These are phyloP conservation scores for Catocala fraxini DNA, from an alignment of 2,888 invertebrate species.

Conservation along the genomic window DNA sequence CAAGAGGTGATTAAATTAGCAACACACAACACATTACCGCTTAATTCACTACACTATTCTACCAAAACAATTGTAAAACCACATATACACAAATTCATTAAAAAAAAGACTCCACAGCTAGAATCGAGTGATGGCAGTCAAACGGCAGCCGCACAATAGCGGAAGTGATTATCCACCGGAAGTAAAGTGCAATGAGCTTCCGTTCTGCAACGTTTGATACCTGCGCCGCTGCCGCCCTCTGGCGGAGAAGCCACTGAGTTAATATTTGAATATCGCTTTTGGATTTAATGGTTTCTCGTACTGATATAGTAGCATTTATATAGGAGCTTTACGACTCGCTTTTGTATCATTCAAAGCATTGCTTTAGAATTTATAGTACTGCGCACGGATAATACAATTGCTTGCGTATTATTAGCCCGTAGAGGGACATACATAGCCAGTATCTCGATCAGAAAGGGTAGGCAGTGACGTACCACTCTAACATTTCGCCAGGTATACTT, in stretches of 20 bases:
- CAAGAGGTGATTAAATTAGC: too few relatives aligned
- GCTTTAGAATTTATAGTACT: too few relatives aligned
- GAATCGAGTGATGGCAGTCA: conserved; percentile 31
- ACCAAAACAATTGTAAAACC: background rate
- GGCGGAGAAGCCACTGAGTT: conserved; percentile 5
- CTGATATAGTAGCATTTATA: conserved; percentile 19
- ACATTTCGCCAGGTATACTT: background rate
- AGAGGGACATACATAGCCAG: background rate
- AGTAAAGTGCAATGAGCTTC: conserved; percentile 61
- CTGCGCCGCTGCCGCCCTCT: conserved; percentile 18
- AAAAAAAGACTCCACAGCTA: conserved; percentile 1
- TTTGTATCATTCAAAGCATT: background rate
- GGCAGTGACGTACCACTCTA: background rate
- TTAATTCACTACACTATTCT: background rate
- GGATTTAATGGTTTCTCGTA: conserved; percentile 24
- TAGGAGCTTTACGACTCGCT: background rate
- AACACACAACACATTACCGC: too few relatives aligned
- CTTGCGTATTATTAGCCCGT: too few relatives aligned
- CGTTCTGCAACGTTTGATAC: conserved; percentile 43
- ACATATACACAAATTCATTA: background rate
- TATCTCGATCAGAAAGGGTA: background rate
- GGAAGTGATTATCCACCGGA: conserved; percentile 73
- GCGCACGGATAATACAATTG: too few relatives aligned
- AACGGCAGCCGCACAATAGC: conserved; percentile 45
- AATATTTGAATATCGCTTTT: conserved; percentile 28